Percentiles rank a stretch among this genome's conserved stretches.
Conservation (phyloP, 2,888 invertebrate species). For the Diploptera punctata region DNA sequence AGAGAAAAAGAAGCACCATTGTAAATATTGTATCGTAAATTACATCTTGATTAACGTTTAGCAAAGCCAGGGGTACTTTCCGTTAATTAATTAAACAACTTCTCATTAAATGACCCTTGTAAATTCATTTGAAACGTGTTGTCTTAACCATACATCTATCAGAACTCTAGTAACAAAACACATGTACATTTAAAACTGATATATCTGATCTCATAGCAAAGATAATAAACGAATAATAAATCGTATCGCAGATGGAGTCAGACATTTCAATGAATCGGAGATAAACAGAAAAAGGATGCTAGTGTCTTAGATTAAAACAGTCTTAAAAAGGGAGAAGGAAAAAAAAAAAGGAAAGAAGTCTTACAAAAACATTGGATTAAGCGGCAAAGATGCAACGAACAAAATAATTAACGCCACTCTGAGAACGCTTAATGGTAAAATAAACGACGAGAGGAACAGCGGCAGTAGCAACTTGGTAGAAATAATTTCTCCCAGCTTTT, state of each 20-base stretch:
- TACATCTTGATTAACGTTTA: too few relatives aligned
- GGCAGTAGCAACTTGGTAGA: neutral
- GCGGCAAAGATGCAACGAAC: neutral
- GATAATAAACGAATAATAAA: slow-evolving; percentile 6
- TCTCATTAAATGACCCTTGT: too few relatives aligned
- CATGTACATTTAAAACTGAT: too few relatives aligned
- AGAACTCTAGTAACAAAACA: too few relatives aligned
- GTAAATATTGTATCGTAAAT: too few relatives aligned
- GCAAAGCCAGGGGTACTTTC: too few relatives aligned
- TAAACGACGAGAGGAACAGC: slow-evolving; percentile 17
- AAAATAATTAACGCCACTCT: slow-evolving; percentile 13
- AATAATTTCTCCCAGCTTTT: slow-evolving; percentile 7
- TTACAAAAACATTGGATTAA: neutral
- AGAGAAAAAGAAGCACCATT: too few relatives aligned
- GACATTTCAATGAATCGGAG: neutral
- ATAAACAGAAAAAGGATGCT: neutral
- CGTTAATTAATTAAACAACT: too few relatives aligned
- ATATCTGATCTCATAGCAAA: too few relatives aligned
- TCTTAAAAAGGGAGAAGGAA: neutral
- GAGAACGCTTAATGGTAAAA: slow-evolving; percentile 8
- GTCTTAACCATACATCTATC: too few relatives aligned
- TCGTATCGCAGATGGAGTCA: neutral
- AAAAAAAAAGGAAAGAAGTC: neutral
- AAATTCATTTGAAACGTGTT: too few relatives aligned
- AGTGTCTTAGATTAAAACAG: neutral